Conservation (phyloP, 2,113 vertebrate genomes). For the Mastomys coucha region DNA sequence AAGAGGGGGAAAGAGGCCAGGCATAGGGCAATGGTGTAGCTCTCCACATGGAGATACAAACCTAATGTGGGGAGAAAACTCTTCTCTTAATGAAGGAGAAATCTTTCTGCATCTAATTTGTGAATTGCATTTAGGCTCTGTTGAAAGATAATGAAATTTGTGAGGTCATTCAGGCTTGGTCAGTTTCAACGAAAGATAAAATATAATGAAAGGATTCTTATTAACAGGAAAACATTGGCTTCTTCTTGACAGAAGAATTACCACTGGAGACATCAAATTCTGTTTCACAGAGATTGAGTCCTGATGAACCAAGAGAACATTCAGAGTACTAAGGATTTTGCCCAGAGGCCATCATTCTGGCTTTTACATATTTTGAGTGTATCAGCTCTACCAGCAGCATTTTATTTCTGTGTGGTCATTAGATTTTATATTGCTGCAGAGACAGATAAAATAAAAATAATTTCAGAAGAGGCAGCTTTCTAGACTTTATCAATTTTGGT, state of each 20-base stretch:
- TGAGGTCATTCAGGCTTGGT: conserved; percentile 11
- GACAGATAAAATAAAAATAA: conserved; percentile 62
- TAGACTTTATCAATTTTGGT: conserved; percentile 57
- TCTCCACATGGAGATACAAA: background rate
- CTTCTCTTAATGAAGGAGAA: background rate
- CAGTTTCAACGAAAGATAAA: conserved; percentile 23
- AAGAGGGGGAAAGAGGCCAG: background rate
- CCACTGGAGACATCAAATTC: conserved; percentile 23
- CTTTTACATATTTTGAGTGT: conserved; percentile 34
- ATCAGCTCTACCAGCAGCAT: conserved; percentile 43
- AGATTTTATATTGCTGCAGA: conserved; percentile 65
- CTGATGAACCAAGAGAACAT: background rate
- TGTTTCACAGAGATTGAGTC: conserved; percentile 64
- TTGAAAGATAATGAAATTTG: conserved; percentile 54
- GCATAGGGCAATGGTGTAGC: fast-evolving
- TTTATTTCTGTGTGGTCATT: conserved; percentile 56
- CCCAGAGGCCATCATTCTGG: background rate
- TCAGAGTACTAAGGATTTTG: conserved; percentile 49
- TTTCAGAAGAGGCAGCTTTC: conserved; percentile 47
- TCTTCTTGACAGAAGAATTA: conserved; percentile 58
- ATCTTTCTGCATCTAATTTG: background rate
- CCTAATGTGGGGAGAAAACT: background rate
- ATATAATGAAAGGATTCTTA: conserved; percentile 1
- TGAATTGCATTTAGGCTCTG: background rate
- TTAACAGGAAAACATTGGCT: conserved; percentile 31